A percentile compares a stretch with the other conserved stretches of the same genome.
These are phyloP conservation scores for Coremacera marginata DNA, from an alignment of 2,888 invertebrate genomes.

Conservation along the genomic window DNA sequence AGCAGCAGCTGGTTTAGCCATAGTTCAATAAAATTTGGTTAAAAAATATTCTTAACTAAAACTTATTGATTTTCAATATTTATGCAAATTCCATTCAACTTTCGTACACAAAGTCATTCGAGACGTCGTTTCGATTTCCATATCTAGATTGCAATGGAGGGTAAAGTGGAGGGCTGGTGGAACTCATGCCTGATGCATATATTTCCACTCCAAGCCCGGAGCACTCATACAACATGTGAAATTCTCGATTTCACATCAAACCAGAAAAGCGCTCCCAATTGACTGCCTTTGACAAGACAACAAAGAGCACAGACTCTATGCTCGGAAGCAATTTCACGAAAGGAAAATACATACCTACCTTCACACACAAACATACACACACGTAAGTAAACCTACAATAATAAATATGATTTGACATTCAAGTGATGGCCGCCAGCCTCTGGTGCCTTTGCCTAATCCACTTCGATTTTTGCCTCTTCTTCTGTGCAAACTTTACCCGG, in stretches of 20 bases:
- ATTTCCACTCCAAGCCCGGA: neutral
- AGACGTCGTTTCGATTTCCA: neutral
- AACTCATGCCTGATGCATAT: neutral
- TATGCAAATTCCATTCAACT: constrained; percentile 54
- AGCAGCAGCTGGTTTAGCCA: neutral
- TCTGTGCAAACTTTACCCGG: neutral
- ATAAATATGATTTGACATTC: constrained; percentile 64
- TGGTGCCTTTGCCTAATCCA: constrained; percentile 3
- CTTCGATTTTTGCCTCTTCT: constrained; percentile 1
- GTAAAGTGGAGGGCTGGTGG: too few relatives aligned
- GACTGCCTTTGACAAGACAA: neutral
- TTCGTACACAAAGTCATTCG: neutral
- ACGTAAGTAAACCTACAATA: constrained; percentile 52
- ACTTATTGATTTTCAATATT: constrained; percentile 62
- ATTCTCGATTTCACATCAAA: constrained; percentile 21
- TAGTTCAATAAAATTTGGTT: neutral
- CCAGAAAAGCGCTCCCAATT: constrained; percentile 48
- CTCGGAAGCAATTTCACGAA: constrained; percentile 61
- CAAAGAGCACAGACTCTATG: constrained; percentile 49
- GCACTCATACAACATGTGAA: neutral
- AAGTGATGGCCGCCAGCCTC: constrained; percentile 42
- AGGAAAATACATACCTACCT: constrained; percentile 55
- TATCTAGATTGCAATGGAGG: too few relatives aligned
- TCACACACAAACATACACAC: too few relatives aligned
- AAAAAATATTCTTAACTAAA: constrained; percentile 24